Evolutionary conservation across 2,888 invertebrate species (phyloP).

Genomic region (Pimpla rufipes): DNA sequence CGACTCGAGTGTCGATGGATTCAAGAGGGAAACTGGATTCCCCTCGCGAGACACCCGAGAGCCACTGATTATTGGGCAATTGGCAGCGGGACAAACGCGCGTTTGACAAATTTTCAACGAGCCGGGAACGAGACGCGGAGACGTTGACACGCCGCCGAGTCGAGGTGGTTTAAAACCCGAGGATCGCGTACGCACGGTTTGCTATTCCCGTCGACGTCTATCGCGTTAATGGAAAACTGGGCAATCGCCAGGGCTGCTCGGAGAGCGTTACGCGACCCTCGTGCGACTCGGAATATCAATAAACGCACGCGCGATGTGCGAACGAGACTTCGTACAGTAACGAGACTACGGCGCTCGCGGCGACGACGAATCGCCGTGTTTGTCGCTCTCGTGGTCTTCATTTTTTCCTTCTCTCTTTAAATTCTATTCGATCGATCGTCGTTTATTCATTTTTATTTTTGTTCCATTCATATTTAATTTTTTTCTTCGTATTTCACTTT

Average conservation of each 20-base stretch:
- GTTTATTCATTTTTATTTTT: too few species aligned
- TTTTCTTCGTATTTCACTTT: too few species aligned
- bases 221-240: slow-evolving; percentile 51
- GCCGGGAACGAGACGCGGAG: neutral
- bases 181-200: slow-evolving; percentile 1
- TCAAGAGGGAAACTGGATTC: neutral
- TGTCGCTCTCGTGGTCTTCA: neutral
- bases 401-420: too few species aligned
- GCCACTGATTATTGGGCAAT: neutral
- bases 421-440: too few species aligned
- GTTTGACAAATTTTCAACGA: slow-evolving; percentile 2
- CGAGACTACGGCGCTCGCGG: neutral
- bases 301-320: slow-evolving; percentile 1
- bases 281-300: slow-evolving; percentile 41
- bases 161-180: neutral
- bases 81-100: neutral
- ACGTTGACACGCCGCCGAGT: neutral
- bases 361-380: neutral
- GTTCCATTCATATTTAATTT: too few species aligned
- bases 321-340: slow-evolving; percentile 18
- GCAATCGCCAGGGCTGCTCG: slow-evolving; percentile 46
- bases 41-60: neutral
- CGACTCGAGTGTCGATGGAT: neutral
- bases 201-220: slow-evolving; percentile 41
- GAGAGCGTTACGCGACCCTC: neutral